Conservation (phyloP, 2,888 invertebrate genomes). For the Trichopria drosophilae region DNA sequence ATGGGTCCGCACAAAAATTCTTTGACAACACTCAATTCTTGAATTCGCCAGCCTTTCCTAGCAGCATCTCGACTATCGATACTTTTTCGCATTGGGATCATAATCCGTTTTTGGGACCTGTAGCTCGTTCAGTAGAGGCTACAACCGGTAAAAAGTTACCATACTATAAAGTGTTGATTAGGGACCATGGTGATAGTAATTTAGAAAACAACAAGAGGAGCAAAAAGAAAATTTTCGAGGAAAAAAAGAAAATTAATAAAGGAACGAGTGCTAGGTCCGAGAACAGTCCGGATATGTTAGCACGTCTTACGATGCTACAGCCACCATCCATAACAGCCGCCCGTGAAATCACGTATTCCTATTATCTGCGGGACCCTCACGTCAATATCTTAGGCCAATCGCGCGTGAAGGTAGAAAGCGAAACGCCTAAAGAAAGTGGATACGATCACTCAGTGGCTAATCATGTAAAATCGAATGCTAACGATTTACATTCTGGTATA, state of each 20-base stretch:
- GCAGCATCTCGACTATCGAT: too few species aligned
- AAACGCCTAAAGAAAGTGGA: slow-evolving; percentile 21
- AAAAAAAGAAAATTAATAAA: slow-evolving; percentile 10
- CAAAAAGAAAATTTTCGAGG: slow-evolving; percentile 4
- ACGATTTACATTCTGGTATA: too few species aligned
- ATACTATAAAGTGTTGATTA: slow-evolving; percentile 15
- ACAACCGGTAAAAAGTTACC: too few species aligned
- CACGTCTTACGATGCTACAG: slow-evolving; percentile 13
- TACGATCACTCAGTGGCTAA: too few species aligned
- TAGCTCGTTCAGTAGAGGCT: slow-evolving; percentile 25
- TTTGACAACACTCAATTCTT: too few species aligned
- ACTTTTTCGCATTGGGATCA: too few species aligned
- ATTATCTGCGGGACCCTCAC: slow-evolving; percentile 16
- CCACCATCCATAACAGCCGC: neutral
- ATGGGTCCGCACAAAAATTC: too few species aligned
- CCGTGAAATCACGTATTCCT: slow-evolving; percentile 8
- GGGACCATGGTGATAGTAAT: slow-evolving; percentile 11
- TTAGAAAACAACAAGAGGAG: neutral
- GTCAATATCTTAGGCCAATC: slow-evolving; percentile 22
- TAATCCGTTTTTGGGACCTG: slow-evolving; percentile 33
- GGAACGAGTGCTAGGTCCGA: too few species aligned
- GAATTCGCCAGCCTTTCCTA: too few species aligned
- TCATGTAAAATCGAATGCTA: too few species aligned
- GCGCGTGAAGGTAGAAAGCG: slow-evolving; percentile 33
- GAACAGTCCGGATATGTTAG: too few species aligned